Base-by-base conservation (phyloP, 2,888 invertebrate species). In the Temnothorax unifasciatus region DNA sequence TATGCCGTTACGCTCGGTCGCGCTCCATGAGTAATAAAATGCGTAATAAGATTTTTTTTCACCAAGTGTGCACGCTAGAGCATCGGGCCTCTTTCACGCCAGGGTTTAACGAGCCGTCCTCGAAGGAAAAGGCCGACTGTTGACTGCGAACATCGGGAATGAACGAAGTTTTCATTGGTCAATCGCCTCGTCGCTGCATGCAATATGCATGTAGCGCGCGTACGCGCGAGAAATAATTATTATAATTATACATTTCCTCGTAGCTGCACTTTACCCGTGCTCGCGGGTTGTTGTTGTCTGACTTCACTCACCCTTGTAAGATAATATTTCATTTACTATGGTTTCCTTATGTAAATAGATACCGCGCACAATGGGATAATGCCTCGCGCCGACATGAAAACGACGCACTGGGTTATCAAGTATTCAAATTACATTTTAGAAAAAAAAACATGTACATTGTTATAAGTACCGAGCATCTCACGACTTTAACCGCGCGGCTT, bases 321-420 rank as follows among this genome's bases (percentile, higher is more conserved):
- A 68, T 54, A 68, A 77, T 57, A 68, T 77, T 77, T 77, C 44
- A 68, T 57, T 68, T 21, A 68, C 54, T 66, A 66, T 68, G 77
- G 77, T 57, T 77, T 68, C 57, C 57, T 68, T 77, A 68, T 77
- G 68, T 68, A 77, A 77, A 77, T 77, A 77, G 66, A 68, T 77
- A 66, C 44, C 54, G 54, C 44, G 44, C n/a, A 57, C 57, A 77
- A 77, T 68, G 63, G 64, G 38, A 44, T 54, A 77, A 66, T 54
- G 66, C 68, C 15, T 29, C 29, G 54, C 77, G 44, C 52, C 76
- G 63, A 57, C 64, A 41, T 41, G 64, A 76, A 34, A 76, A 64
- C 64, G 76, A 76, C 50, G 64, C 38, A 18, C 52, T 25, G 50
- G 76, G 61, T 52, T 64, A 76, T 76, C 76, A 76, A 52, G 38